These are phyloP conservation scores for Rotaria macrura DNA, from an alignment of 2,888 invertebrate species.

Conservation along the genomic window DNA sequence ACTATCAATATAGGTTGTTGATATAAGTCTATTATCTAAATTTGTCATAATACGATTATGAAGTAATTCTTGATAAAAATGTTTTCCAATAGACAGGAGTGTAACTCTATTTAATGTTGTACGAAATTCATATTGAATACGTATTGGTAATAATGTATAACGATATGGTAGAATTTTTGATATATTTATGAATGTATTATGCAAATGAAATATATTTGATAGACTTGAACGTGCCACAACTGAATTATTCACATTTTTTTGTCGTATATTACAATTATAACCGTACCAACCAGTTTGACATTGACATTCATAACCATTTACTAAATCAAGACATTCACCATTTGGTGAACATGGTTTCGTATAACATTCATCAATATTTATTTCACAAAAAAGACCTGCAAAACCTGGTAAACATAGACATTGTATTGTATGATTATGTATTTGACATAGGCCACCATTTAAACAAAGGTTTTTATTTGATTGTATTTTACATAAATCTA, in stretches of 20 bases:
- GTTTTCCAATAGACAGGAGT: background rate
- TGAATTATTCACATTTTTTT: background rate
- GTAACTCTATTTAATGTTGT: background rate
- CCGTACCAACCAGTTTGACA: background rate
- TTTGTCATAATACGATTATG: background rate
- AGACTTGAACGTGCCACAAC: background rate
- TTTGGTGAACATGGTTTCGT: background rate
- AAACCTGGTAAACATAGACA: background rate
- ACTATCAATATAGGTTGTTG: background rate
- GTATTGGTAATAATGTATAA: background rate
- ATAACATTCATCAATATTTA: conserved; percentile 8
- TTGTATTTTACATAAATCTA: background rate
- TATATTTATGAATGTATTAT: background rate
- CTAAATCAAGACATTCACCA: background rate
- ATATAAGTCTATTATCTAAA: background rate
- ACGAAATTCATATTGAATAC: background rate
- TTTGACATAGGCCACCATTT: conserved; percentile 6
- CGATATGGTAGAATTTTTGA: background rate
- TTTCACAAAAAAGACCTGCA: conserved; percentile 10
- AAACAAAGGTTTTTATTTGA: background rate
- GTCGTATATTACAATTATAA: background rate
- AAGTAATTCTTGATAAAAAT: background rate
- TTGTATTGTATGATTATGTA: background rate
- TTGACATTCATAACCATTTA: conserved; percentile 7
- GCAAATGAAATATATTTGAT: background rate